A percentile compares a stretch with the other conserved stretches of the same genome.
These are phyloP conservation scores for Adoxophyes honmai DNA, from an alignment of 1,140 invertebrate genomes.

Conservation along the genomic window DNA sequence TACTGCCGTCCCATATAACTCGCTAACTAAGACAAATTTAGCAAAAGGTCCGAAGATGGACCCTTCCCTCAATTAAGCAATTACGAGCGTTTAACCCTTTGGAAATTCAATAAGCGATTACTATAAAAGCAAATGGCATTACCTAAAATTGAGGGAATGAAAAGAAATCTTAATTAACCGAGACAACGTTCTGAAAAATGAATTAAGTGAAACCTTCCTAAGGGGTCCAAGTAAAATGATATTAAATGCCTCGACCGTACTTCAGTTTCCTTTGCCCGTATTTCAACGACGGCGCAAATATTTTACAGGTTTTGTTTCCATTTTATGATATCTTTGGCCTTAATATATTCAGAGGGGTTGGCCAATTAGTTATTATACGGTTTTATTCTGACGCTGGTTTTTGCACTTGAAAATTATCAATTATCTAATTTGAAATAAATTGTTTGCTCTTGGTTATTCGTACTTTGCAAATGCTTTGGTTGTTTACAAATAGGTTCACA, in stretches of 20 bases:
- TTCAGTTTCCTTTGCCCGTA: constrained; percentile 1
- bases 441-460: too few relatives aligned
- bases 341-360: background rate
- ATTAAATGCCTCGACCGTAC: constrained; percentile 14
- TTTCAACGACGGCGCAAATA: constrained; percentile 10
- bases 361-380: constrained; percentile 1
- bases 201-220: constrained; percentile 14
- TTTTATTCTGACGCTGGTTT: background rate
- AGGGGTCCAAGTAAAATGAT: constrained; percentile 11
- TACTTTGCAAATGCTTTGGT: too few relatives aligned
- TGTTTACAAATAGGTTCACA: too few relatives aligned
- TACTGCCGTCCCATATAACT: constrained; percentile 24
- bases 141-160: constrained; percentile 7
- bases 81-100: constrained; percentile 33
- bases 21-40: constrained; percentile 36
- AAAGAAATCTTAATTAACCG: constrained; percentile 14
- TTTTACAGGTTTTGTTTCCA: constrained; percentile 1
- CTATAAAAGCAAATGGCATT: constrained; percentile 25
- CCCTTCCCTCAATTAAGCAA: constrained; percentile 40
- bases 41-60: constrained; percentile 30
- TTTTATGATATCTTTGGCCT: constrained; percentile 9
- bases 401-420: too few relatives aligned
- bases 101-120: constrained; percentile 34
- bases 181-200: constrained; percentile 13
- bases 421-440: too few relatives aligned